These are phyloP conservation scores for Spilarctia lutea DNA, from an alignment of 2,888 invertebrate species.

Conservation along the genomic window DNA sequence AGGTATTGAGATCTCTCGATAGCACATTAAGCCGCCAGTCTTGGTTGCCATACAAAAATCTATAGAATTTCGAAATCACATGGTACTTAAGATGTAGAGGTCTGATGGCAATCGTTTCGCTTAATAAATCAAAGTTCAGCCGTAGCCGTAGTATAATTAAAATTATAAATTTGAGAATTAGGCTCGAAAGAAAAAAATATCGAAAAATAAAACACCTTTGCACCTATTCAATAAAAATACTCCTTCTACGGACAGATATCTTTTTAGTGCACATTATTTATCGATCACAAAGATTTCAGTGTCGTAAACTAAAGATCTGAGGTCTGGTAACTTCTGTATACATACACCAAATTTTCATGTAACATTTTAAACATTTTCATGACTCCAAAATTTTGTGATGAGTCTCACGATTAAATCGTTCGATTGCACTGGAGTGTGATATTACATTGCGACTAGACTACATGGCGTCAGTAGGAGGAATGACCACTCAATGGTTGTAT, in stretches of 20 bases:
- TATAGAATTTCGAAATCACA: no score
- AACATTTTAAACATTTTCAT: not conserved
- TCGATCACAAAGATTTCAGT: not conserved
- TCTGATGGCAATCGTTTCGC: no score
- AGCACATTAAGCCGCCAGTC: no score
- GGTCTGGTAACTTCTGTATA: not conserved
- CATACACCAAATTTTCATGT: not conserved
- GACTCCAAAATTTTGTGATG: slow-evolving; percentile 15
- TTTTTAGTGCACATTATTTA: not conserved
- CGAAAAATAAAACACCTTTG: not conserved
- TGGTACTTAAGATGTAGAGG: no score
- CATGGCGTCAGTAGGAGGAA: slow-evolving; percentile 74
- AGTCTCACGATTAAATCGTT: slow-evolving; percentile 52
- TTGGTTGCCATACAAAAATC: no score
- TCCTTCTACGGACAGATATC: not conserved
- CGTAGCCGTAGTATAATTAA: no score
- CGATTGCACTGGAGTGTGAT: slow-evolving; percentile 58
- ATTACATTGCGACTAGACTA: slow-evolving; percentile 69
- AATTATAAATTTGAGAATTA: no score
- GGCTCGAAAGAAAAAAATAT: not conserved
- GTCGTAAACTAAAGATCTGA: not conserved
- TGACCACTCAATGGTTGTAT: slow-evolving; percentile 72
- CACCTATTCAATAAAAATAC: not conserved
- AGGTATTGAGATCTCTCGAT: no score
- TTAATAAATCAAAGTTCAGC: no score